Conservation (phyloP, 2,797 vertebrate species). For the Myotis myotis region DNA sequence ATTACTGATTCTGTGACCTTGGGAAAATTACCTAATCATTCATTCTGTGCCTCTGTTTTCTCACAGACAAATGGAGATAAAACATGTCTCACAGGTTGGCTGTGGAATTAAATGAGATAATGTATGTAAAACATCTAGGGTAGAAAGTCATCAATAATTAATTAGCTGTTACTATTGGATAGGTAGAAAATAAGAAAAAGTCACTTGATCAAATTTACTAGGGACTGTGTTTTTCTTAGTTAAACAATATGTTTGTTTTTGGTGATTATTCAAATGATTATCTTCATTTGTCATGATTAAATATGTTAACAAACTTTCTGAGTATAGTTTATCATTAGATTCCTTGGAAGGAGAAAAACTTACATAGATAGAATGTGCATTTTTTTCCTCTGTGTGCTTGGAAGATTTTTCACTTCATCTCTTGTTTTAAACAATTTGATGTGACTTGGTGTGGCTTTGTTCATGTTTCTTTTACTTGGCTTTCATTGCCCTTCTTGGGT, state of each 20-base stretch:
- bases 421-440: not conserved
- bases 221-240: not conserved
- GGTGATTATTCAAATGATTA: not conserved
- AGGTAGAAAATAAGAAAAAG: not conserved
- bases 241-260: not conserved
- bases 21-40: not conserved
- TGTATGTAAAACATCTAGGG: not conserved
- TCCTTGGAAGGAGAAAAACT: not conserved
- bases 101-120: not conserved
- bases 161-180: not conserved
- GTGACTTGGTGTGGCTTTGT: not conserved
- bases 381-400: not conserved
- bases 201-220: not conserved
- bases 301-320: not conserved
- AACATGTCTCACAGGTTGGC: not conserved
- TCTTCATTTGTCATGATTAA: not conserved
- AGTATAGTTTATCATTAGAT: not conserved
- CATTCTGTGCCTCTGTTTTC: not conserved
- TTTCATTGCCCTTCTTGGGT: not conserved
- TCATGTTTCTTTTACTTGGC: not conserved
- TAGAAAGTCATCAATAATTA: not conserved
- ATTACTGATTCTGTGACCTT: not conserved
- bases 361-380: not conserved
- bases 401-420: not conserved
- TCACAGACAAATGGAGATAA: not conserved